These are phyloP conservation scores for Donacobius atricapilla DNA, from an alignment of 2,113 vertebrate genomes.

Conservation along the genomic window DNA sequence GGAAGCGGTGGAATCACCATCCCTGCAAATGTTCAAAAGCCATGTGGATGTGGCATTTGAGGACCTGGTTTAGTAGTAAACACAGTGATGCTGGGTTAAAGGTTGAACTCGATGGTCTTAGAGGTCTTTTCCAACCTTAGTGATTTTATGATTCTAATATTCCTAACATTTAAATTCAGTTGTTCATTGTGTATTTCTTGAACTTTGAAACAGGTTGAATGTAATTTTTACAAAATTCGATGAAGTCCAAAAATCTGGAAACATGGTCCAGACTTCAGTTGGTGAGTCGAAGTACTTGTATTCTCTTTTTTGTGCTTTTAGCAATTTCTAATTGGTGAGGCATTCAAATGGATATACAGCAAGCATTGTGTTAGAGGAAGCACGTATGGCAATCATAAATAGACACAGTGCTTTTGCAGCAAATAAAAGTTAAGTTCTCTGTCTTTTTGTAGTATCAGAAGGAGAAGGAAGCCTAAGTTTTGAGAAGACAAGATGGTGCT, in stretches of 20 bases:
- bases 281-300: constrained; percentile 77
- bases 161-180: background rate
- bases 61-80: background rate
- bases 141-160: background rate
- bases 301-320: background rate
- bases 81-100: rapidly evolving
- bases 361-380: background rate
- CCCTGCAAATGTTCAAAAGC: background rate
- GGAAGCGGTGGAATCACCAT: background rate
- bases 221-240: constrained; percentile 98
- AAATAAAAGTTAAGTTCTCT: background rate
- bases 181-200: background rate
- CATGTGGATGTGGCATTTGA: background rate
- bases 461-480: background rate
- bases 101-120: rapidly evolving
- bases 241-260: constrained; percentile 96
- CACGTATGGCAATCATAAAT: background rate
- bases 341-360: background rate
- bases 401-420: background rate
- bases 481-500: background rate
- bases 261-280: constrained; percentile 89
- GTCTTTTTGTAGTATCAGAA: background rate
- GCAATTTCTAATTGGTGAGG: background rate
- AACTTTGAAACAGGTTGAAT: constrained; percentile 85
- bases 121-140: background rate